phyloP scores from a whole-genome alignment of 2,797 vertebrate genomes.

The Apogon talboti region DNA sequence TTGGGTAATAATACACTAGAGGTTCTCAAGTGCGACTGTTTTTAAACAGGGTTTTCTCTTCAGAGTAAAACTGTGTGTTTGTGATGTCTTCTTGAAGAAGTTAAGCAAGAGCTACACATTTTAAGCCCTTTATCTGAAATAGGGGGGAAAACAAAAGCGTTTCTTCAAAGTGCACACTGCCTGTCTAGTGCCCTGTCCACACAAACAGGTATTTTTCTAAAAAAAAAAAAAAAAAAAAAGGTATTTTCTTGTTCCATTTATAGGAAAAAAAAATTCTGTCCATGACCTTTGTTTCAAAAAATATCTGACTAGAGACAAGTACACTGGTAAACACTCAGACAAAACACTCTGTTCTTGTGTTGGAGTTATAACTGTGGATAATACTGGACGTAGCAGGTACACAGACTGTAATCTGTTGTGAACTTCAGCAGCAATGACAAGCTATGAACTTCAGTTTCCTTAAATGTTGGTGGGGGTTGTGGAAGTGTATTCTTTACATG shows the following conservation, averaged over 20 bases:
- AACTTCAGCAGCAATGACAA: not conserved
- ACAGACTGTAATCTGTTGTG: too few relatives aligned
- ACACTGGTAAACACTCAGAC: too few relatives aligned
- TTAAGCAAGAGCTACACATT: constrained; percentile 7
- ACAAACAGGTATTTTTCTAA: too few relatives aligned
- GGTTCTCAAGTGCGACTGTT: constrained; percentile 31
- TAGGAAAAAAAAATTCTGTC: not conserved
- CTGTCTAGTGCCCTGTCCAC: not conserved
- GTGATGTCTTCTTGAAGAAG: constrained; percentile 12
- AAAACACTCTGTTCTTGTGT: too few relatives aligned
- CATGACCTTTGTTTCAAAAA: too few relatives aligned
- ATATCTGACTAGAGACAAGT: too few relatives aligned
- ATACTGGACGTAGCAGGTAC: too few relatives aligned
- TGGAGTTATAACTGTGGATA: too few relatives aligned
- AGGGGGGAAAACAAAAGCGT: constrained; percentile 5
- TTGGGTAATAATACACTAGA: constrained; percentile 42
- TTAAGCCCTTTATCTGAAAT: constrained; percentile 11
- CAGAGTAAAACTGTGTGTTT: not conserved
- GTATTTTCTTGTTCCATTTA: not conserved
- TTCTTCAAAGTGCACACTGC: constrained; percentile 13
- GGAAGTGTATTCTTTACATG: too few relatives aligned
- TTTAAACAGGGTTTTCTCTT: constrained; percentile 5
- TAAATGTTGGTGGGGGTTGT: not conserved
- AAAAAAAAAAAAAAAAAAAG: too few relatives aligned
- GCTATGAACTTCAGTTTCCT: constrained; percentile 7